Percentiles rank a stretch among this genome's conserved stretches.
These are phyloP conservation scores for Subacronicta megacephala DNA, from an alignment of 2,888 invertebrate genomes.

Conservation along the genomic window DNA sequence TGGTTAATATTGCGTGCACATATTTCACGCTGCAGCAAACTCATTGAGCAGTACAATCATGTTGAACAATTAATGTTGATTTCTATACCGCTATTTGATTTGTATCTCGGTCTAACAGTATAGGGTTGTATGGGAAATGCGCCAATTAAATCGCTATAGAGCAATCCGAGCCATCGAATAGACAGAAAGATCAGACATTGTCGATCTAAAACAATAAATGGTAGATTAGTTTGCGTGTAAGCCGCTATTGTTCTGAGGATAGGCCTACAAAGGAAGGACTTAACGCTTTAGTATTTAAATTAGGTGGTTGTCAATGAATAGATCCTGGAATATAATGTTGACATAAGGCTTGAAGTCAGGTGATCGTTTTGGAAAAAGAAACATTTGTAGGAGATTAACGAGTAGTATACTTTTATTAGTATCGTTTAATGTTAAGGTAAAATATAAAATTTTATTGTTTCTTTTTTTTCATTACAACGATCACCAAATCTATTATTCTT, in stretches of 20 bases:
- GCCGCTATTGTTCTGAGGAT: slow-evolving; percentile 42
- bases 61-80: slow-evolving; percentile 83
- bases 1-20: slow-evolving; percentile 46
- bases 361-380: too few species aligned
- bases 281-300: slow-evolving; percentile 31
- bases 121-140: slow-evolving; percentile 76
- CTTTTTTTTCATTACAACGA: too few species aligned
- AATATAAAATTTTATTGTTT: too few species aligned
- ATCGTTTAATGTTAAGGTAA: too few species aligned
- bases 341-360: background rate
- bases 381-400: too few species aligned
- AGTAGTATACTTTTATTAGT: too few species aligned
- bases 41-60: slow-evolving; percentile 66
- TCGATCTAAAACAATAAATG: slow-evolving; percentile 66
- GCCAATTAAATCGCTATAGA: slow-evolving; percentile 75
- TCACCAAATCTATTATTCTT: too few species aligned
- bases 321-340: too few species aligned
- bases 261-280: slow-evolving; percentile 29
- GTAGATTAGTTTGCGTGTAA: slow-evolving; percentile 66
- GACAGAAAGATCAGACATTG: slow-evolving; percentile 56
- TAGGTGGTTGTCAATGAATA: slow-evolving; percentile 12
- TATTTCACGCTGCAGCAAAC: slow-evolving; percentile 43
- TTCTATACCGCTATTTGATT: slow-evolving; percentile 81
- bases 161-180: slow-evolving; percentile 57
- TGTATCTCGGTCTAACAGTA: slow-evolving; percentile 72